Evolutionary conservation across 2,888 invertebrate genomes (phyloP).

Genomic region (Tetramorium bicarinatum): DNA sequence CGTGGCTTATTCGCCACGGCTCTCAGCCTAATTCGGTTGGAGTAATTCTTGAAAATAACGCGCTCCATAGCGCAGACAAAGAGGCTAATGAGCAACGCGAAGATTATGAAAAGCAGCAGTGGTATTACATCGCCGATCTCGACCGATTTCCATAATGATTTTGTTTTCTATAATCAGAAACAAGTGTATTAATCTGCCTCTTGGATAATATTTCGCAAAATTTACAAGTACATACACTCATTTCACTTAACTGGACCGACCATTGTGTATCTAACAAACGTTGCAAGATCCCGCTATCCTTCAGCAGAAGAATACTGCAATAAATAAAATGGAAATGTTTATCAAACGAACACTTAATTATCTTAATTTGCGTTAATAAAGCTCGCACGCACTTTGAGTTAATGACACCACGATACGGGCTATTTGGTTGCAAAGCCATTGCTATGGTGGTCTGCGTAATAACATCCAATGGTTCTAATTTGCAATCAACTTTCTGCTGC

Average conservation of each 20-base stretch:
- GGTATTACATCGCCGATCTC: constrained; percentile 81
- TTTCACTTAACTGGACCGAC: constrained; percentile 24
- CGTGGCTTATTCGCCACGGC: not conserved
- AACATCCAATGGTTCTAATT: constrained; percentile 81
- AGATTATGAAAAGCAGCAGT: constrained; percentile 75
- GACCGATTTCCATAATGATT: constrained; percentile 77
- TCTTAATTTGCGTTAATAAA: not conserved
- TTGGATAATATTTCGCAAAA: not conserved
- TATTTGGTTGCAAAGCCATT: constrained; percentile 79
- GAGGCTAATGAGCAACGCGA: constrained; percentile 71
- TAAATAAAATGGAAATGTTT: not conserved
- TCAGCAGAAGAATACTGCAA: constrained; percentile 80
- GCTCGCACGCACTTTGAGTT: constrained; percentile 80
- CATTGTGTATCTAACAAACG: constrained; percentile 76
- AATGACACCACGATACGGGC: constrained; percentile 83
- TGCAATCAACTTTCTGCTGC: constrained; percentile 79
- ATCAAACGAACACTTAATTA: not conserved
- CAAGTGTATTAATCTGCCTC: not conserved
- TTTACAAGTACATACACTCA: not conserved
- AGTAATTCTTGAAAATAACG: not conserved
- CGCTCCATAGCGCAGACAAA: constrained; percentile 72
- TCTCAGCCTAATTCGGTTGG: not conserved
- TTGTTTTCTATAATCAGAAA: constrained; percentile 58
- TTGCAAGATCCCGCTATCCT: constrained; percentile 83
- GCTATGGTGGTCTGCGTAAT: constrained; percentile 83